A percentile compares a stretch with the other conserved stretches of the same genome.
phyloP scores from a whole-genome alignment of 1,140 invertebrate species.

The Drosophila murphyi region DNA sequence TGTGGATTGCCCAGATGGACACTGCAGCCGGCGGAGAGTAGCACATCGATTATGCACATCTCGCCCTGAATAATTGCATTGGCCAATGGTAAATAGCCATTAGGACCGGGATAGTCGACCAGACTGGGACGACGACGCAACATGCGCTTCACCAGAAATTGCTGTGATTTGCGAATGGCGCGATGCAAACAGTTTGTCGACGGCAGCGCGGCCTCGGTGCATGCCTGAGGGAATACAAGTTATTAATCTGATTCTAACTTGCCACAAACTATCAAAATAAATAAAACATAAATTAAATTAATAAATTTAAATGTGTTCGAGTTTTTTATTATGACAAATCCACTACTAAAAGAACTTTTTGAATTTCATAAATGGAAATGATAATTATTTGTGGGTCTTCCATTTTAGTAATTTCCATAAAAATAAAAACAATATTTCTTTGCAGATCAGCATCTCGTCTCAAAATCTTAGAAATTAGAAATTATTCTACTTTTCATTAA shows the following conservation, averaged over 20 bases:
- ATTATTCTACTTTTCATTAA: no score
- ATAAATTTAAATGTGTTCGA: no score
- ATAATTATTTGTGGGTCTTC: no score
- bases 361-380: no score
- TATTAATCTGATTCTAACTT: background rate
- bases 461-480: no score
- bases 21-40: conserved; percentile 73
- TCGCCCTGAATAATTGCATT: conserved; percentile 77
- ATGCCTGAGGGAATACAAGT: conserved; percentile 32
- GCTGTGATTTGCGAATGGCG: conserved; percentile 78
- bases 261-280: background rate
- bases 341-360: no score
- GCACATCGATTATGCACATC: conserved; percentile 75
- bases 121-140: conserved; percentile 71
- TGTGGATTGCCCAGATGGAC: conserved; percentile 70
- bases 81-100: conserved; percentile 73
- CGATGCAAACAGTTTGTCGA: conserved; percentile 70
- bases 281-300: no score
- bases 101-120: conserved; percentile 71
- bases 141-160: conserved; percentile 81
- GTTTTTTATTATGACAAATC: no score
- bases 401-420: no score
- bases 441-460: no score
- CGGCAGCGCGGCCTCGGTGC: conserved; percentile 61
- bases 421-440: no score